Conservation (phyloP, 1,140 invertebrate species). For the Caenorhabditis briggsae region DNA sequence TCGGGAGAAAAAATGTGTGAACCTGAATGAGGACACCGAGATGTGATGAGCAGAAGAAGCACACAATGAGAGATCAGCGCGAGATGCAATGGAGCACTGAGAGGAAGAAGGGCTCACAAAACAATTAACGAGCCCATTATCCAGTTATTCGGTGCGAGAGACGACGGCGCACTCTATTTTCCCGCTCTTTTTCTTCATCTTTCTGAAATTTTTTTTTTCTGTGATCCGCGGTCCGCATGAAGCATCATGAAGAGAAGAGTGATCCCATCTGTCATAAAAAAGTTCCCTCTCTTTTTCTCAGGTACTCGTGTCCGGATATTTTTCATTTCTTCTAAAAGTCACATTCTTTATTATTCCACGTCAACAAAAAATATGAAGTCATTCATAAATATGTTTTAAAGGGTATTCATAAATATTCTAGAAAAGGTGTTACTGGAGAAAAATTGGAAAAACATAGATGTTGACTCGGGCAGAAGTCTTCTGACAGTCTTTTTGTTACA, state of each 20-base stretch:
- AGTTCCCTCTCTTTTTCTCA: too few species aligned
- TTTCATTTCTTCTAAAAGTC: too few species aligned
- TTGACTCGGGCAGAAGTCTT: too few species aligned
- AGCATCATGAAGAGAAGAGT: neutral
- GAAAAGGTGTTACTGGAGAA: too few species aligned
- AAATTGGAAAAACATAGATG: too few species aligned
- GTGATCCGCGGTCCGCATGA: neutral
- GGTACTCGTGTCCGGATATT: too few species aligned
- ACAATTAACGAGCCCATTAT: slow-evolving; percentile 51
- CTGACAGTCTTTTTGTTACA: too few species aligned
- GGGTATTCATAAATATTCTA: too few species aligned
- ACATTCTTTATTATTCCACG: too few species aligned
- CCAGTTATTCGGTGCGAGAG: slow-evolving; percentile 45
- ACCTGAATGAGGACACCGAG: neutral
- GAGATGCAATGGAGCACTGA: neutral
- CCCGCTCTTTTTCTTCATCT: slow-evolving; percentile 29
- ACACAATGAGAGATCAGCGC: slow-evolving; percentile 43
- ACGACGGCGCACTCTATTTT: slow-evolving; percentile 1
- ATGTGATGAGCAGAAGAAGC: neutral
- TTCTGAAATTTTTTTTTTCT: slow-evolving; percentile 24
- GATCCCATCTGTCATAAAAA: too few species aligned
- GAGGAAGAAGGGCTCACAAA: slow-evolving; percentile 17
- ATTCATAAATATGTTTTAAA: too few species aligned
- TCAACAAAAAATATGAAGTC: too few species aligned
- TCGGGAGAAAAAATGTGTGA: neutral